Percentiles rank a stretch among this genome's conserved stretches.
These are phyloP conservation scores for Ovibos moschatus DNA, from an alignment of 2,113 vertebrate genomes.

Conservation along the genomic window DNA sequence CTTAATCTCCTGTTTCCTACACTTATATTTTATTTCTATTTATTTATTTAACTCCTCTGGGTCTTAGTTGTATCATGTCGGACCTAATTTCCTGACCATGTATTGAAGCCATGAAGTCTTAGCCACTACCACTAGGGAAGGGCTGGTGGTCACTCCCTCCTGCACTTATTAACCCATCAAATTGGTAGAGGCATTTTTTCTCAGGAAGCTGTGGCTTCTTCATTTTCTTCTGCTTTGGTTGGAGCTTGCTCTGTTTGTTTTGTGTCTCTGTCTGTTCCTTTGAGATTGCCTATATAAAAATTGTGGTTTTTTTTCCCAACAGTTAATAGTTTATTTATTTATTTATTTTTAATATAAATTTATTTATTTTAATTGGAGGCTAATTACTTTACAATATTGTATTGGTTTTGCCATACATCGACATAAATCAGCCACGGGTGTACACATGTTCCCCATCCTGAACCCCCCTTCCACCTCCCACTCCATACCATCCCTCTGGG, in stretches of 20 bases:
- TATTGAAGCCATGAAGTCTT: neutral
- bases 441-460: too few species aligned
- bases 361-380: too few species aligned
- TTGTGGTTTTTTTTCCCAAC: accelerated
- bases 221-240: neutral
- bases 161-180: neutral
- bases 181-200: neutral
- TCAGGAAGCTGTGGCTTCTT: neutral
- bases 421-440: too few species aligned
- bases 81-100: neutral
- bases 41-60: neutral
- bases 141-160: neutral
- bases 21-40: neutral
- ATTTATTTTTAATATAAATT: too few species aligned
- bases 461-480: too few species aligned
- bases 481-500: too few species aligned
- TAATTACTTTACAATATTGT: too few species aligned
- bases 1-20: neutral
- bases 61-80: neutral
- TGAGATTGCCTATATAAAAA: neutral
- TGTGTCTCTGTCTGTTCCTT: neutral
- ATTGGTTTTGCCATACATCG: too few species aligned
- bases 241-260: neutral
- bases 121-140: neutral
- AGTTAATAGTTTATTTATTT: too few species aligned